Evolutionary conservation across 2,797 vertebrate species (phyloP).

Genomic region (Choloepus didactylus): DNA sequence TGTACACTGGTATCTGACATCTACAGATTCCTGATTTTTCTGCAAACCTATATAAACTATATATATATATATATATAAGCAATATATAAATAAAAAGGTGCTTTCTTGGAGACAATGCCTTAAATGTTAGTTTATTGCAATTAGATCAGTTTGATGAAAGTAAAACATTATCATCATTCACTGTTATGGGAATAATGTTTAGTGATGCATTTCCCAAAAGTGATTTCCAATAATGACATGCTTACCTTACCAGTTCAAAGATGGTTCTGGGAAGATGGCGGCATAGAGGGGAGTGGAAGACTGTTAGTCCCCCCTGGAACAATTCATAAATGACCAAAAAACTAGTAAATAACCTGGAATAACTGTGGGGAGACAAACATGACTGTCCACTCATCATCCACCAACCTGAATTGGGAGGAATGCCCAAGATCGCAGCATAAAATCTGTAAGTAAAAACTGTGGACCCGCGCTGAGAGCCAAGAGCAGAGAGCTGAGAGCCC

Average conservation of each 20-base stretch:
- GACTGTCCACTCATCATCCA: too few relatives aligned
- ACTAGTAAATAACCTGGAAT: too few relatives aligned
- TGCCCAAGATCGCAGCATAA: too few relatives aligned
- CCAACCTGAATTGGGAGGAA: too few relatives aligned
- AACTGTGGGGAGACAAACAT: too few relatives aligned
- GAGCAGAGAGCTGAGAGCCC: too few relatives aligned
- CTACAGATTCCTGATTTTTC: not conserved
- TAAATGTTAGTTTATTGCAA: slow-evolving; percentile 15
- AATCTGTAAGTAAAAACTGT: too few relatives aligned
- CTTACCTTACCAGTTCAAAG: not conserved
- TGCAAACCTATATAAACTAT: not conserved
- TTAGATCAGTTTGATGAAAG: not conserved
- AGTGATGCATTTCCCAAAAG: not conserved
- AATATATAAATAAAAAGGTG: not conserved
- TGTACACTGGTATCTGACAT: not conserved
- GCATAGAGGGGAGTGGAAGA: too few relatives aligned
- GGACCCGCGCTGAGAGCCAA: too few relatives aligned
- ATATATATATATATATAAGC: too few relatives aligned
- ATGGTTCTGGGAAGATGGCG: not conserved
- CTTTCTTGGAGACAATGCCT: not conserved
- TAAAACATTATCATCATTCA: not conserved
- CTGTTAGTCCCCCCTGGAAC: too few relatives aligned
- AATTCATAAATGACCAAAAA: too few relatives aligned
- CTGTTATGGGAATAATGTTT: not conserved
- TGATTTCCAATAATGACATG: slow-evolving; percentile 8